Evolutionary conservation across 2,888 invertebrate species (phyloP).

Genomic region (Iselma pallidipennis): DNA sequence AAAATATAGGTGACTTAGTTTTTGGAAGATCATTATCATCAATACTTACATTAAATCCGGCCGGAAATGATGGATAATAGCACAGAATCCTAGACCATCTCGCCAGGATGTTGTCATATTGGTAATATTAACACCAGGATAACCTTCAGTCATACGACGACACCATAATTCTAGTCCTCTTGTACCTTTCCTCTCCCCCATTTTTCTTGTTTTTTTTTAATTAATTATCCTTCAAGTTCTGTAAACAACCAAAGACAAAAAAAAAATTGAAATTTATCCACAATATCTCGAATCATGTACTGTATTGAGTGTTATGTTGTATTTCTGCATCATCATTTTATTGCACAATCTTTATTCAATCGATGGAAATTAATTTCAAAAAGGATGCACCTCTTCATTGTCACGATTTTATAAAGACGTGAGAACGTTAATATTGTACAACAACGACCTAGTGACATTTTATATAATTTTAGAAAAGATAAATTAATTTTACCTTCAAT

Average conservation of each 20-base stretch:
- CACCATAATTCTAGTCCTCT: slow-evolving; percentile 94
- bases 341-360: background rate
- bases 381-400: slow-evolving; percentile 1
- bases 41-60: slow-evolving; percentile 92
- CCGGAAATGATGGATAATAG: slow-evolving; percentile 92
- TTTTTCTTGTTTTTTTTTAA: slow-evolving; percentile 48
- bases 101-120: slow-evolving; percentile 97
- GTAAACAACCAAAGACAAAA: slow-evolving; percentile 31
- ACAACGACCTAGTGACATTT: slow-evolving; percentile 23
- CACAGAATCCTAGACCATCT: slow-evolving; percentile 94
- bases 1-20: no score
- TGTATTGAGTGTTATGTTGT: no score
- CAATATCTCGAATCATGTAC: no score
- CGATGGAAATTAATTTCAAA: background rate
- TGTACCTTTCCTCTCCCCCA: slow-evolving; percentile 85
- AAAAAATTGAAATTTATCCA: slow-evolving; percentile 18
- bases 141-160: slow-evolving; percentile 84
- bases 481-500: no score
- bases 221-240: slow-evolving; percentile 8
- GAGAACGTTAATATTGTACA: background rate
- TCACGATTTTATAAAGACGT: slow-evolving; percentile 19
- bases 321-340: background rate
- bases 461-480: slow-evolving; percentile 6
- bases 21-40: background rate
- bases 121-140: slow-evolving; percentile 85